phyloP scores from a whole-genome alignment of 2,797 vertebrate species.

The Spheniscus humboldti region DNA sequence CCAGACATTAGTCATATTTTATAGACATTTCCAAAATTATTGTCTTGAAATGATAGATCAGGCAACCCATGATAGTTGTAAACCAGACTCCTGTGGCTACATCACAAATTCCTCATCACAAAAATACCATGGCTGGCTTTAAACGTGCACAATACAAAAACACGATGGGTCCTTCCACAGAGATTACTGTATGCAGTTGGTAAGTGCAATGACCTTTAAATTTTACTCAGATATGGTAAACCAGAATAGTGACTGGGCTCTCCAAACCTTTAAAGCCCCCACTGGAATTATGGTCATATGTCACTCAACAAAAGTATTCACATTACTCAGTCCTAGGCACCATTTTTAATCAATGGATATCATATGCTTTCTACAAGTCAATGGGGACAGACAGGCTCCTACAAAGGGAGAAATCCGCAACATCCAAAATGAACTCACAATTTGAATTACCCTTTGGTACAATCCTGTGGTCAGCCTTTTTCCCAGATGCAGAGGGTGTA shows the following conservation, averaged over 20 bases:
- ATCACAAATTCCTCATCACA: neutral
- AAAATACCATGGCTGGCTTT: neutral
- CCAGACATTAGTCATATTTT: neutral
- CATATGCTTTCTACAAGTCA: neutral
- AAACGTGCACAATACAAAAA: neutral
- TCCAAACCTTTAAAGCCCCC: neutral
- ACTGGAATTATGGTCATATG: neutral
- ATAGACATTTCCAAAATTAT: neutral
- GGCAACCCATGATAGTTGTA: neutral
- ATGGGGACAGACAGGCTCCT: neutral
- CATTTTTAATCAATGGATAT: neutral
- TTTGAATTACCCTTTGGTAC: neutral
- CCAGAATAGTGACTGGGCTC: neutral
- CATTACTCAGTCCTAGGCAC: neutral
- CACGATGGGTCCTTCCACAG: fast-evolving
- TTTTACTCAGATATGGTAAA: neutral
- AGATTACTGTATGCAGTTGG: neutral
- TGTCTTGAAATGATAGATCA: neutral
- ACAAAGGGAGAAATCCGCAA: neutral
- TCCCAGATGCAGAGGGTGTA: neutral
- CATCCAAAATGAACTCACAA: neutral
- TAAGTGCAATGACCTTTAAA: neutral
- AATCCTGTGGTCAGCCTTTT: neutral
- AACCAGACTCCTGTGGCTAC: neutral
- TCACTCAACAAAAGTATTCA: neutral